These are phyloP conservation scores for Mantis religiosa DNA, from an alignment of 2,888 invertebrate genomes.

Conservation along the genomic window DNA sequence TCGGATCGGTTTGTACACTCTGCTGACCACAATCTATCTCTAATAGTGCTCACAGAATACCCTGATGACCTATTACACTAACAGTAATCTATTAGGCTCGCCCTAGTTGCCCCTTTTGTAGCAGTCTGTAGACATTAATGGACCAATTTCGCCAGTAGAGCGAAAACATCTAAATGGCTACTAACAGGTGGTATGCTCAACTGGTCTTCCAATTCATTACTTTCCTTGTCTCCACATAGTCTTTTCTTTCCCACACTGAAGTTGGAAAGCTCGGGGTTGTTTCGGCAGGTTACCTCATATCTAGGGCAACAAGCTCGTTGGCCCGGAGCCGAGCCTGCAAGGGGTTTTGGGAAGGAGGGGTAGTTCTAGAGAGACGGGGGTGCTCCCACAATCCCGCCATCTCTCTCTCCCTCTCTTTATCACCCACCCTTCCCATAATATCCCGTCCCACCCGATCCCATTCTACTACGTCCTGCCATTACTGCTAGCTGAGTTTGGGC, in stretches of 20 bases:
- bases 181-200: neutral
- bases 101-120: no score
- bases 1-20: no score
- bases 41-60: no score
- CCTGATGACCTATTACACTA: no score
- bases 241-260: neutral
- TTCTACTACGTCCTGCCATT: neutral
- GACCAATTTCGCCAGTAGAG: neutral
- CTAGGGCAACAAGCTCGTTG: neutral
- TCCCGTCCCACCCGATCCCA: neutral
- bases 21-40: no score
- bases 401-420: neutral
- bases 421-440: neutral
- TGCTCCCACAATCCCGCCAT: neutral
- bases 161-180: neutral
- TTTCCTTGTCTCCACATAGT: neutral
- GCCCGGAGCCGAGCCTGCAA: neutral
- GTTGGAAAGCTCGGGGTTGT: neutral
- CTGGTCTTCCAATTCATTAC: neutral
- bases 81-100: no score
- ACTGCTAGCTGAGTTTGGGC: neutral
- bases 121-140: neutral
- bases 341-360: neutral
- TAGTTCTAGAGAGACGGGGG: neutral
- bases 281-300: neutral